phyloP scores from a whole-genome alignment of 2,113 vertebrate species.

The Antennarius striatus region DNA sequence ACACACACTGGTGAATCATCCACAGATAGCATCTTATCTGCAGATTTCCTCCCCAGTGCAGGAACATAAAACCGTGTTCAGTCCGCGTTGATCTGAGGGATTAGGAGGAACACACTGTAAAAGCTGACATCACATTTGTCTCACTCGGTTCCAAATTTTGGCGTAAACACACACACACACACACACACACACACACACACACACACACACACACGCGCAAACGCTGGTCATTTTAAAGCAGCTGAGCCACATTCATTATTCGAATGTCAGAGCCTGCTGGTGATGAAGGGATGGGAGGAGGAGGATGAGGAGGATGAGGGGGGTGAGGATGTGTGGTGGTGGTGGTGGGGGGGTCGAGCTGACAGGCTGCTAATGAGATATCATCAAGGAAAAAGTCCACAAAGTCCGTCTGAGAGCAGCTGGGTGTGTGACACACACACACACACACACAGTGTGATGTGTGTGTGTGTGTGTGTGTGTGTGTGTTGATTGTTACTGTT shows the following conservation, averaged over 20 bases:
- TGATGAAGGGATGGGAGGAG: conserved; percentile 47
- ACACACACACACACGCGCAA: background rate
- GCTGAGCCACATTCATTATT: conserved; percentile 64
- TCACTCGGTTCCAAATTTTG: conserved; percentile 19
- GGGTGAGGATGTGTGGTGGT: conserved; percentile 11
- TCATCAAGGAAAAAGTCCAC: conserved; percentile 43
- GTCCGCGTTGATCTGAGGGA: conserved; percentile 40
- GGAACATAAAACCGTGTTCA: conserved; percentile 27
- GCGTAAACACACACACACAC: background rate
- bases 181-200: no score
- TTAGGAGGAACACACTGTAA: conserved; percentile 27
- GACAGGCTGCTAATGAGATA: conserved; percentile 63
- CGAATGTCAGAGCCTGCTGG: conserved; percentile 66
- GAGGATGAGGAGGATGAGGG: conserved; percentile 9
- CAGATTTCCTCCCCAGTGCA: conserved; percentile 39
- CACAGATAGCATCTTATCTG: conserved; percentile 64
- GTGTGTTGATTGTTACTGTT: no score
- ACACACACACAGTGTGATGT: conserved; percentile 10
- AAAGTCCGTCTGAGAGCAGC: conserved; percentile 20
- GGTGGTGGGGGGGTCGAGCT: conserved; percentile 28
- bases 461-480: conserved; percentile 7
- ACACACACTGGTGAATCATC: conserved; percentile 31
- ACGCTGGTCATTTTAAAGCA: conserved; percentile 2
- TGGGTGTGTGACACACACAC: no score
- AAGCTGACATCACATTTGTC: conserved; percentile 26